Percentiles rank a stretch among this genome's conserved stretches.
These are phyloP conservation scores for Papilio gigon DNA, from an alignment of 2,888 invertebrate genomes.

Conservation along the genomic window DNA sequence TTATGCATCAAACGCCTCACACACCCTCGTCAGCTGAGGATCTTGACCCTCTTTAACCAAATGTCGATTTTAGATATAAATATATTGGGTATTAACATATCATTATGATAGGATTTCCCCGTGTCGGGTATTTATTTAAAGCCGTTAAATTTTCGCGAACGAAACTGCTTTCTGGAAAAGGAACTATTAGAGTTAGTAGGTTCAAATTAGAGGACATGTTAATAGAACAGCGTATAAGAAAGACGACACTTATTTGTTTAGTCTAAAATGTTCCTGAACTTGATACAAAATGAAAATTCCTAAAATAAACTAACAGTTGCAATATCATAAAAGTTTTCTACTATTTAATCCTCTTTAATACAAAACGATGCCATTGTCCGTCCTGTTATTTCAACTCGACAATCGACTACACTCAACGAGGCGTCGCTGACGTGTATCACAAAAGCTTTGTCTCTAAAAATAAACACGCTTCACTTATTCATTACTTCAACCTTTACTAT, in stretches of 20 bases:
- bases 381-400: conserved; percentile 18
- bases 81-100: conserved; percentile 38
- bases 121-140: background rate
- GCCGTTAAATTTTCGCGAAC: background rate
- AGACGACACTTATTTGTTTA: no score
- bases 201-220: no score
- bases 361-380: background rate
- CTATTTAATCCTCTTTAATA: background rate
- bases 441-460: conserved; percentile 34
- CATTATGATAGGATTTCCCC: conserved; percentile 20
- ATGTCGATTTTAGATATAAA: conserved; percentile 41
- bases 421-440: conserved; percentile 23
- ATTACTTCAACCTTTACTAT: conserved; percentile 23
- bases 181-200: no score
- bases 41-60: conserved; percentile 41
- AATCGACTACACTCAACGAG: conserved; percentile 16
- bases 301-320: no score
- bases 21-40: conserved; percentile 39
- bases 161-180: background rate
- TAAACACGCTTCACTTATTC: conserved; percentile 33
- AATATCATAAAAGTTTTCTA: background rate
- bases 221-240: no score
- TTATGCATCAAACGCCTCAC: conserved; percentile 38
- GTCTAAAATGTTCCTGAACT: no score
- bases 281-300: background rate